phyloP scores from a whole-genome alignment of 2,797 vertebrate species.

The Periophthalmus magnuspinnatus region DNA sequence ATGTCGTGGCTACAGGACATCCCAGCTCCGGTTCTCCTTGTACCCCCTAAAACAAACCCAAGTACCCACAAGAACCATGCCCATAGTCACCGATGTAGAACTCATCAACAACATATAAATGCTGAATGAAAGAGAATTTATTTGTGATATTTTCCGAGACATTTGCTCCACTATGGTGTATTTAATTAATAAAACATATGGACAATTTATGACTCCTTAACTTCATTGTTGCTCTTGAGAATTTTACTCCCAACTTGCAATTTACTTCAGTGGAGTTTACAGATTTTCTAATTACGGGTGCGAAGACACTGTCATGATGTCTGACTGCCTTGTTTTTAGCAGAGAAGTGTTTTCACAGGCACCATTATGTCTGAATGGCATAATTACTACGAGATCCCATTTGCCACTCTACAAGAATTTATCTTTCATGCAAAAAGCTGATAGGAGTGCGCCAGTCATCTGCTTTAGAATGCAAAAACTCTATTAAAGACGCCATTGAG shows the following conservation, averaged over 20 bases:
- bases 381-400: constrained; percentile 38
- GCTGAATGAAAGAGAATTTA: constrained; percentile 99
- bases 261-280: constrained; percentile 10
- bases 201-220: constrained; percentile 80
- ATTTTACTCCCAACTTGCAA: background rate
- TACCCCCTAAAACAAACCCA: constrained; percentile 55
- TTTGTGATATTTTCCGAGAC: constrained; percentile 99
- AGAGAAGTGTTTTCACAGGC: constrained; percentile 12
- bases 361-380: constrained; percentile 28
- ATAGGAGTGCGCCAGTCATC: constrained; percentile 45
- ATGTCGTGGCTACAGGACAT: constrained; percentile 94
- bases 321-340: constrained; percentile 19
- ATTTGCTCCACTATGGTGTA: constrained; percentile 99
- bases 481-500: constrained; percentile 56
- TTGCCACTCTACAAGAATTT: constrained; percentile 40
- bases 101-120: constrained; percentile 94
- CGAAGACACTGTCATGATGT: constrained; percentile 4
- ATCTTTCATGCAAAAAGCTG: constrained; percentile 40
- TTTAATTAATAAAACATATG: constrained; percentile 99
- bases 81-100: constrained; percentile 93
- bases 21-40: constrained; percentile 35
- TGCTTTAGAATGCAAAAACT: constrained; percentile 43
- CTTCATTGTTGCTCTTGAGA: constrained; percentile 36
- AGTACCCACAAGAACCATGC: constrained; percentile 80
- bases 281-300: constrained; percentile 12